phyloP scores from a whole-genome alignment of 2,888 invertebrate species.

The Tetragonula carbonaria region DNA sequence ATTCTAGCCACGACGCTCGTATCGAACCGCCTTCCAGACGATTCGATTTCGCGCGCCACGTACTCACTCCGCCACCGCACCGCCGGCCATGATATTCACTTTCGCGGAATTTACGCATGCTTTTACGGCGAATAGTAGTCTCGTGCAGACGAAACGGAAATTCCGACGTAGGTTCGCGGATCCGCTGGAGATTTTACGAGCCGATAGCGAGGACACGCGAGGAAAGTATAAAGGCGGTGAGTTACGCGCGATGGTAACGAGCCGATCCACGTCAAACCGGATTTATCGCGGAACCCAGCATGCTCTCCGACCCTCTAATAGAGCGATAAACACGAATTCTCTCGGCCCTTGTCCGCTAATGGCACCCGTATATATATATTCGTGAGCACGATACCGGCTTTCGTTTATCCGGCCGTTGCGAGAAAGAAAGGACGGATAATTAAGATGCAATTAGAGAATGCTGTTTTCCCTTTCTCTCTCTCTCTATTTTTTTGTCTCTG shows the following conservation, averaged over 20 bases:
- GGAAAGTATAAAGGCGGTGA: slow-evolving; percentile 27
- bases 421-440: slow-evolving; percentile 29
- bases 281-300: slow-evolving; percentile 39
- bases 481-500: background rate
- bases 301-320: slow-evolving; percentile 29
- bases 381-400: background rate
- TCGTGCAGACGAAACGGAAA: background rate
- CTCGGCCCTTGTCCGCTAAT: slow-evolving; percentile 33
- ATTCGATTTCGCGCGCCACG: slow-evolving; percentile 12
- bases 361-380: slow-evolving; percentile 22
- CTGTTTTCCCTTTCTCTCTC: background rate
- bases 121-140: slow-evolving; percentile 20
- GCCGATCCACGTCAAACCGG: slow-evolving; percentile 43
- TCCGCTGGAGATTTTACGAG: slow-evolving; percentile 40
- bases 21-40: background rate
- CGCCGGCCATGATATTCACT: background rate
- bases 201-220: slow-evolving; percentile 48
- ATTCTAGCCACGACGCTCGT: slow-evolving; percentile 3
- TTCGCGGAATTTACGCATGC: slow-evolving; percentile 19
- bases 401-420: slow-evolving; percentile 2
- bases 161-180: slow-evolving; percentile 12
- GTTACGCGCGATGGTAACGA: slow-evolving; percentile 29
- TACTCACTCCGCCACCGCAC: too few relatives aligned
- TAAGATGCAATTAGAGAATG: slow-evolving; percentile 36
- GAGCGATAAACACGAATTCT: slow-evolving; percentile 59